Evolutionary conservation across 2,113 vertebrate species (phyloP), one percentile per base, ranked within the genome.

Genomic region (Sitta europaea): DNA sequence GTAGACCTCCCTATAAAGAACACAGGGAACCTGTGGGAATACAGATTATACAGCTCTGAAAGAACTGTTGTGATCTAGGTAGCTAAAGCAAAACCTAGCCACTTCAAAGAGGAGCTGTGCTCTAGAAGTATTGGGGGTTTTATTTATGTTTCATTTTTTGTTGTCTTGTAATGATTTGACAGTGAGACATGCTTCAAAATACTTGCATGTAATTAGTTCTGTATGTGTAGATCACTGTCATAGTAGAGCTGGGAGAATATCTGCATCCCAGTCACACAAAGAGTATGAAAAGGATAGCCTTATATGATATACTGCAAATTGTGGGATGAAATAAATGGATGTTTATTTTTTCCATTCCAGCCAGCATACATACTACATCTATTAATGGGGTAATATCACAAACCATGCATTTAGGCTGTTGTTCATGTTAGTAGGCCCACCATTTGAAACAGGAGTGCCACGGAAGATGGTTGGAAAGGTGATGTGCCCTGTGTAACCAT

Each of bases 251-350:
- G 68, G 82, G 51, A 80, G 40, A 72, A 10, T 40, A 53, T 45
- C 36, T 77, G 57, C 83, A 67, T 77, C 67, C 63, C 83, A 86
- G 76, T 57, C 68, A 76, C 58, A 71, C 42, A 59, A 43, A 77
- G 42, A 65, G 75, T 73, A 57, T 86, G 78, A 82, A 73, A 90
- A 93, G 86, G 58, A 83, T 90, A 95, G 93, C 86, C 95, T 88
- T 96, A 95, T 83, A 31, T 90, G 76, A 76, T 67, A 45, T 6
- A 70, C 77, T 86, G 74, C 68, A 77, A 57, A 70, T 31, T 80
- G 62, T 45, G 75, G 84, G 50, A 86, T 87, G 59, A 53, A n/a
- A n/a, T n/a, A 90, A 68, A 19, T 47, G 59, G 86, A 80, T 67
- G 71, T n/a, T 88, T 73, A 18, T 80, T 71, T 87, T 85, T 62